A percentile compares a stretch with the other conserved stretches of the same genome.
Evolutionary conservation across 2,888 invertebrate genomes (phyloP).

Genomic region (Osmoderma eremita): DNA sequence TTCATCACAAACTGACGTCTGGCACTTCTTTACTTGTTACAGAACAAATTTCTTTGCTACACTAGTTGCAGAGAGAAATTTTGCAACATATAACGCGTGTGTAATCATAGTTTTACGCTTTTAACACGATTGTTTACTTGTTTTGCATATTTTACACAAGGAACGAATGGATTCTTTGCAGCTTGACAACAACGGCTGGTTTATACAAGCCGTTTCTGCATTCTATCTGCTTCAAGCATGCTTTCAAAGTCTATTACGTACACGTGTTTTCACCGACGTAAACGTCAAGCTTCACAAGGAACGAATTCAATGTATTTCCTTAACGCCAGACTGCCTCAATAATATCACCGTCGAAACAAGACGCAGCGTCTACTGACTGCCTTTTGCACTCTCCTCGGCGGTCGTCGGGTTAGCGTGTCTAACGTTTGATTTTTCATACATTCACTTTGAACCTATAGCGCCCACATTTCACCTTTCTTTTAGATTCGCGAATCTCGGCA

Average conservation of each 20-base stretch:
- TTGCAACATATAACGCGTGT: too few species aligned
- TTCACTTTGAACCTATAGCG: constrained; percentile 12
- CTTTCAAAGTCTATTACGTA: neutral
- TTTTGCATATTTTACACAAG: neutral
- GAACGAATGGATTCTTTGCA: neutral
- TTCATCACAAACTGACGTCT: too few species aligned
- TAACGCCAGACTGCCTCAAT: constrained; percentile 13
- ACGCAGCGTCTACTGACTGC: neutral
- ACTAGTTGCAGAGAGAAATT: too few species aligned
- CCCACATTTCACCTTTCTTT: constrained; percentile 33
- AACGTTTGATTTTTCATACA: constrained; percentile 20
- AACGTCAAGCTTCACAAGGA: constrained; percentile 2
- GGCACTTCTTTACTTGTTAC: too few species aligned
- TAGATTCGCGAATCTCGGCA: constrained; percentile 9
- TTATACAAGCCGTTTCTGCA: neutral
- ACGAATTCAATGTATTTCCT: constrained; percentile 23
- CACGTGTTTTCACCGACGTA: neutral
- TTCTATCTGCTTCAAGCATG: neutral
- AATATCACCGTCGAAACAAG: neutral
- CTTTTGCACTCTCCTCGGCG: neutral
- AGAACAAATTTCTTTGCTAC: too few species aligned
- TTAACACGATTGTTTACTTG: neutral
- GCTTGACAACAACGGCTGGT: neutral
- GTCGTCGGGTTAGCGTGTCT: neutral
- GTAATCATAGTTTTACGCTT: too few species aligned